Conservation (phyloP, 2,113 vertebrate species). For the Sardina pilchardus region DNA sequence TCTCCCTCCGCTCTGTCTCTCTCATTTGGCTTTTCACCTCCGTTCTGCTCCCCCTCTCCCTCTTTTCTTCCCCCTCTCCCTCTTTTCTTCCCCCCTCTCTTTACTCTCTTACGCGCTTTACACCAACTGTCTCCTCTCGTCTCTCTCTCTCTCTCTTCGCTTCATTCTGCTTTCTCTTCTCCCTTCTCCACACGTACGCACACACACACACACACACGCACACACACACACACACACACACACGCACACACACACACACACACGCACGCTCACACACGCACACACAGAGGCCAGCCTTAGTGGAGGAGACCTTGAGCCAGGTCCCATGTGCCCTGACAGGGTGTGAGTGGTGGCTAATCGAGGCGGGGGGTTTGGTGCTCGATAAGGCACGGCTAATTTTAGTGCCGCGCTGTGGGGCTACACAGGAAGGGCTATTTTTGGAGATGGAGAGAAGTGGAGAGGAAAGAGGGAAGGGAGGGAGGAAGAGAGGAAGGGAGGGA, state of each 20-base stretch:
- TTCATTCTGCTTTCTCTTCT: not conserved
- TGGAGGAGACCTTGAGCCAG: not conserved
- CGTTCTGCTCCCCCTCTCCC: not conserved
- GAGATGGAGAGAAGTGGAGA: not conserved
- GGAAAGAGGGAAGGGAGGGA: not conserved
- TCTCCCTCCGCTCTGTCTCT: not conserved
- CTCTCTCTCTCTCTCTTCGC: constrained; percentile 32
- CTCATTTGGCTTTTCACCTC: not conserved
- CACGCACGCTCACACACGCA: not conserved
- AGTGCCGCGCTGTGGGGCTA: not conserved
- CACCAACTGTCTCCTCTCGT: not conserved
- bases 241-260: constrained; percentile 18
- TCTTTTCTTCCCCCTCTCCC: not conserved
- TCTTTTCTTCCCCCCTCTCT: not conserved
- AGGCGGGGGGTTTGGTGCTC: not conserved
- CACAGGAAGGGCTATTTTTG: not conserved
- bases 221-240: not conserved
- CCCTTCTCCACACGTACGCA: not conserved
- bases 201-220: not conserved
- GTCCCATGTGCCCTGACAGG: not conserved
- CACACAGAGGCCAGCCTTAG: not conserved
- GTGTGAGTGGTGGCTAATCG: constrained; percentile 6
- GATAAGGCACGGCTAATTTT: constrained; percentile 6
- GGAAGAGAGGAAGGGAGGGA: not conserved
- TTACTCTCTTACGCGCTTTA: not conserved